These are phyloP conservation scores for Oscheius onirici DNA, from an alignment of 2,888 invertebrate genomes.

Conservation along the genomic window DNA sequence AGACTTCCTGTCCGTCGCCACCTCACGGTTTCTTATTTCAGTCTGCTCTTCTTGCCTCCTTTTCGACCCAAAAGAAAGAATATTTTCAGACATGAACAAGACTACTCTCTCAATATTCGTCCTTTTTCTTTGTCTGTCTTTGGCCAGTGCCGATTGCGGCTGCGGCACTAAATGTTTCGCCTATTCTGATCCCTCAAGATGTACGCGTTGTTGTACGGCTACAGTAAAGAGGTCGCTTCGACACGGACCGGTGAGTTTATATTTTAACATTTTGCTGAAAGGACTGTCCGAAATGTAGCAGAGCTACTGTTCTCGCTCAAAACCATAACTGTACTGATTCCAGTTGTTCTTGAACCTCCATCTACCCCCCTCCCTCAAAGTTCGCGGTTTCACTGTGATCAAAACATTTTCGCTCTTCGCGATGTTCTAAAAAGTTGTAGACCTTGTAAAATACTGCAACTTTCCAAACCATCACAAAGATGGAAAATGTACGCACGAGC, in stretches of 20 bases:
- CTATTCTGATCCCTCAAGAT: conserved; percentile 50
- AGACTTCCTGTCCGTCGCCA: conserved; percentile 13
- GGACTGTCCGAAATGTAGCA: too few species aligned
- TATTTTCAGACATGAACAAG: conserved; percentile 16
- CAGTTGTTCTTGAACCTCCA: too few species aligned
- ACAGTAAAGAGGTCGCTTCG: conserved; percentile 55
- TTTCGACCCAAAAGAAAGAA: background rate
- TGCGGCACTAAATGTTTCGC: conserved; percentile 56
- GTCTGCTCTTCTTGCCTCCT: background rate
- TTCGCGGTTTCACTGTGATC: too few species aligned
- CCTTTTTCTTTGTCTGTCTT: background rate
- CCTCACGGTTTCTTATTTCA: background rate
- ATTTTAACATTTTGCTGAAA: background rate
- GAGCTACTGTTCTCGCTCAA: too few species aligned
- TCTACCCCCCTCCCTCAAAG: too few species aligned
- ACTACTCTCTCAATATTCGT: conserved; percentile 5
- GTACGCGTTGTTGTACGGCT: conserved; percentile 64
- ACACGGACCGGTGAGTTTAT: conserved; percentile 19
- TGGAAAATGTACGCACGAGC: too few species aligned
- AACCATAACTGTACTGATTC: too few species aligned
- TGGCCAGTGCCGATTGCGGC: conserved; percentile 54
- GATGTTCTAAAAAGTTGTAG: too few species aligned
- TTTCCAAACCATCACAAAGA: too few species aligned
- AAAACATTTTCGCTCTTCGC: too few species aligned
- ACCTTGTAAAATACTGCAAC: too few species aligned